Evolutionary conservation across 2,113 vertebrate species (phyloP), one percentile per base, ranked within the genome.

Genomic region (Atherinomorus stipes): DNA sequence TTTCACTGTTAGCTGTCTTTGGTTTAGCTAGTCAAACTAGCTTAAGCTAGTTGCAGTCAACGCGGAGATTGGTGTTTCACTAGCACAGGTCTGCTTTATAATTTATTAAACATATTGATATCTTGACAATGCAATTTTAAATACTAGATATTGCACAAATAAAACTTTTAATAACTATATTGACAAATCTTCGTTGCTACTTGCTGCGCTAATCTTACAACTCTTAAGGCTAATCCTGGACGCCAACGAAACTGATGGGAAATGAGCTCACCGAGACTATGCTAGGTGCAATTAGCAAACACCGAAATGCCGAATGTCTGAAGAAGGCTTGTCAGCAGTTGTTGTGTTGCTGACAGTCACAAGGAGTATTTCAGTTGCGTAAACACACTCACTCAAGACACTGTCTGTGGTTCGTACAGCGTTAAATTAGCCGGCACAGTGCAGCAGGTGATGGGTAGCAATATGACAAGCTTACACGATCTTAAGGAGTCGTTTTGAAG

Each of bases 21-120:
- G 45, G 52, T 69, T 80, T 78, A 76, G 81, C 81, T 21, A 2
- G 19, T 40, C 6, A n/a, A 38, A 78, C 78, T 87, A 83, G 47
- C 64, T 6, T 0, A 0, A 34, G 58, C 52, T 73, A 75, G 37
- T 56, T 21, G 51, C 11, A 38, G 50, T 64, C 25, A 51, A 34
- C 67, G 37, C 31, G 25, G 60, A 49, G 60, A 53, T 34, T 64
- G 0, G 7, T 9, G 4, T n/a, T 0, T 4, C 11, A 8, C 1
- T 67, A 13, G 62, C 11, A 45, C 6, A 12, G 49, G 44, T 22
- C 2, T 6, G 5, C 1, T 47, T 15, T 10, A 11, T 8, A 23
- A 23, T 15, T 1, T 15, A 16, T 40, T 15, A 8, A 38, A 47
- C 7, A 4, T 16, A 4, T 0, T 11, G 2, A 10, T 52, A 22